Evolutionary conservation across 2,113 vertebrate species (phyloP), one percentile per base, ranked within the genome.

Genomic region (Mionectes macconnelli): DNA sequence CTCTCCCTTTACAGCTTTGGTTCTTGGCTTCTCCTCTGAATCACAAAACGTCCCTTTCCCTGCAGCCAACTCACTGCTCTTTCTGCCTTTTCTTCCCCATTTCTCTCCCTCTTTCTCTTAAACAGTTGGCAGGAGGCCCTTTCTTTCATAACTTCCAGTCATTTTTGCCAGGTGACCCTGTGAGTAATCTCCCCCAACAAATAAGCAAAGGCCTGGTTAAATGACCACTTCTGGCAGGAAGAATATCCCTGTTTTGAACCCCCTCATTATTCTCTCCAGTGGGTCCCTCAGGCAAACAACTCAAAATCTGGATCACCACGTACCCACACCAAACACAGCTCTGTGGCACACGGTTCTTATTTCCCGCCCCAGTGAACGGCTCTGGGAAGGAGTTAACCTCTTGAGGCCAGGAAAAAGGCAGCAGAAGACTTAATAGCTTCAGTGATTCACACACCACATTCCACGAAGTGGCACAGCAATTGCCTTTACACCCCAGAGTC

Each of bases 141-240:
- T 97, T 87, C 93, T 95, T 97, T 97, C 96, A 88, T 95, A 96
- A 96, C 95, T 94, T 94, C 84, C 84, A 95, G 94, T 84, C 89
- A 87, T 87, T 96, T 96, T 92, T 96, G 93, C 95, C 94, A 97
- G 96, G 94, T 96, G 95, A 96, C 84, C 87, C 70, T 39, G 81
- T 89, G 93, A 96, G 77, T 85, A 96, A 95, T 91, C 87, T 94
- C 89, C 89, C 89, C 93, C 89, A 96, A 87, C 77, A 94, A 96
- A 93, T 84, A 92, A 82, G 84, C 37, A 53, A 87, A 90, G 68
- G 72, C 64, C 69, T 47, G 67, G 44, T 94, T 87, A 84, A 91
- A 89, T 0, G 81, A 94, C 89, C 91, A 93, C 93, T 95, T 74
- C 68, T 93, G 94, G 86, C 77, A 95, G 77, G 52, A 78, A 37